A percentile compares a stretch with the other conserved stretches of the same genome.
Evolutionary conservation across 92 coral and sea anemone species (phyloP).

Genomic region (Hydrozoanthus gracilis): DNA sequence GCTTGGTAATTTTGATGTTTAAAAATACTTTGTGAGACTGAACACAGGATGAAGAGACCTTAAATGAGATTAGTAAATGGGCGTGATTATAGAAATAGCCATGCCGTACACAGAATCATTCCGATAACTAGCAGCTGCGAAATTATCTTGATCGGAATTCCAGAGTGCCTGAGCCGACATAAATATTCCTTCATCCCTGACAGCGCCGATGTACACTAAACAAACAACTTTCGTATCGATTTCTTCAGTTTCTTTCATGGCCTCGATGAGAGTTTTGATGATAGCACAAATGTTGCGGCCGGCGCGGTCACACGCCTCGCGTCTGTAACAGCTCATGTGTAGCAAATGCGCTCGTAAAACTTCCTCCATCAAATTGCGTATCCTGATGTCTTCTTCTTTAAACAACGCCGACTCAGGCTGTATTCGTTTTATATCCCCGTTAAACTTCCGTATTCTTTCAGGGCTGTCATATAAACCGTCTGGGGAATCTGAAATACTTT

Average conservation of each 20-base stretch:
- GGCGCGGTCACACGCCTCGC: conserved; percentile 83
- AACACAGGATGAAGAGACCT: too few relatives aligned
- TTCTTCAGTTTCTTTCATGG: conserved; percentile 77
- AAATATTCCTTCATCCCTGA: conserved; percentile 79
- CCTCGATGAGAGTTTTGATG: conserved; percentile 72
- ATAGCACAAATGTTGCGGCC: conserved; percentile 77
- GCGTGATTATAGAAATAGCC: conserved; percentile 68
- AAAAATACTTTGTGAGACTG: too few relatives aligned
- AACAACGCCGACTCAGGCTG: conserved; percentile 68
- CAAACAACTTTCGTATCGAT: conserved; percentile 73
- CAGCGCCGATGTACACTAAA: conserved; percentile 77
- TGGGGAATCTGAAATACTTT: background rate
- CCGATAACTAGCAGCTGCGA: conserved; percentile 83
- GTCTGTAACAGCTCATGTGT: conserved; percentile 70
- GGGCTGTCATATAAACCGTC: background rate
- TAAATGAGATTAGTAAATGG: conserved; percentile 37
- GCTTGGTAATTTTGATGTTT: too few relatives aligned
- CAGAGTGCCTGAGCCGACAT: conserved; percentile 82
- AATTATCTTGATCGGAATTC: conserved; percentile 83
- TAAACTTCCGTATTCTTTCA: conserved; percentile 13
- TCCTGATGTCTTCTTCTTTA: conserved; percentile 84
- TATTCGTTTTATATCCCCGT: conserved; percentile 18
- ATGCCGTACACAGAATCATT: conserved; percentile 81
- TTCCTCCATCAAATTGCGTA: conserved; percentile 73
- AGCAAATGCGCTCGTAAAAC: conserved; percentile 79